A percentile compares a stretch with the other conserved stretches of the same genome.
Conservation (phyloP, 2,888 invertebrate species). For the Sturmia bella region DNA sequence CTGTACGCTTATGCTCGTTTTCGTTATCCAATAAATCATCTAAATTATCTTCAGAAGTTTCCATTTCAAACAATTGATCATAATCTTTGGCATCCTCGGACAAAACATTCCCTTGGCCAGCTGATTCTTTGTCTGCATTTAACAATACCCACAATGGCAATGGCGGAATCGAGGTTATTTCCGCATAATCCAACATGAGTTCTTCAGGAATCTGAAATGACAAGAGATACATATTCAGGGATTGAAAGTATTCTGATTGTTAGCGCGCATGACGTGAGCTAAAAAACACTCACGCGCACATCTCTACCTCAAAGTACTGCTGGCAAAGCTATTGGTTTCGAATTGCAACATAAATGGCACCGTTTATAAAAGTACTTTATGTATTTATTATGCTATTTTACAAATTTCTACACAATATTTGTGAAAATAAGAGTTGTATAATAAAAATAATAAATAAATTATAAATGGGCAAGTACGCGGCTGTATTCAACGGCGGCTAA, state of each 20-base stretch:
- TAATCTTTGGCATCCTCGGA: slow-evolving; percentile 86
- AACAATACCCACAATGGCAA: slow-evolving; percentile 97
- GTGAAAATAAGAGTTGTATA: no score
- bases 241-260: neutral
- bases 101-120: slow-evolving; percentile 75
- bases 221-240: neutral
- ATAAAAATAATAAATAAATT: no score
- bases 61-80: slow-evolving; percentile 93
- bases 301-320: no score
- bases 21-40: slow-evolving; percentile 91
- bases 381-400: no score
- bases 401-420: no score
- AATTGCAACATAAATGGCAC: no score
- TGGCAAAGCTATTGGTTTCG: no score
- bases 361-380: no score
- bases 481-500: no score
- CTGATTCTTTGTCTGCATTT: slow-evolving; percentile 95
- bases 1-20: slow-evolving; percentile 85
- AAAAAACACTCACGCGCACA: no score
- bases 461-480: no score
- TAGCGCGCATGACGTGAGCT: neutral
- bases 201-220: slow-evolving; percentile 88
- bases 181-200: slow-evolving; percentile 94
- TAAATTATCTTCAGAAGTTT: slow-evolving; percentile 90
- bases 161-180: slow-evolving; percentile 98